Evolutionary conservation across 2,888 invertebrate genomes (phyloP), one percentile per base, ranked within the genome.

Genomic region (Diplolepis rosae): DNA sequence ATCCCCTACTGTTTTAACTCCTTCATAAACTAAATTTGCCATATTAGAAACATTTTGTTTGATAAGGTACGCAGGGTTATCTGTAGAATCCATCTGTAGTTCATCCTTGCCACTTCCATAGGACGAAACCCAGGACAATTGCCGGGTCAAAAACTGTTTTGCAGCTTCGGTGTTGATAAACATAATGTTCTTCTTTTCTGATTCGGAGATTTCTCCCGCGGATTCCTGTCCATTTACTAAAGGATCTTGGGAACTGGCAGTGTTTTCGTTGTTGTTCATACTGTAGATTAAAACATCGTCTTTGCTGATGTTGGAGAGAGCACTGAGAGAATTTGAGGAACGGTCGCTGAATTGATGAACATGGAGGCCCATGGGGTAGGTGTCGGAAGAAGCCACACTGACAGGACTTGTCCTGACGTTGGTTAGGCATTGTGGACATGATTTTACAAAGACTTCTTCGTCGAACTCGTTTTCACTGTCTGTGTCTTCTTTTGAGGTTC

Each of bases 81-180:
- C 93, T 35, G 92, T 91, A 79, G 91, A 92, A 83, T 93, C 93
- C 24, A 92, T 91, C 65, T 93, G 87, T 81, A 93, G 91, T 82
- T 93, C 93, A 85, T 94, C 94, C 56, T 93, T 92, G 7, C 91
- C 89, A 65, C 84, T 87, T n/a, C 89, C 88, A 35, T 89, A 89
- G 1, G 89, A 88, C 9, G 93, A 93, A 66, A 94, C 93, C 92
- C 94, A 93, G 1, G 94, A 93, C 22, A 94, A 89, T 82, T 95
- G 95, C 79, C 93, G 91, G 18, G 93, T 94, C 66, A 95, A 88
- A 88, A 94, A 95, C 81, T 95, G 94, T 80, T 92, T 91, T 3
- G 95, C 95, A 54, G 94, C 94, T 89, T 94, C 94, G 30, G 94
- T 94, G 84, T 95, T 94, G n/a, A 94, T 92, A 84, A 94, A 93